phyloP scores from a whole-genome alignment of 2,888 invertebrate genomes.

The Drosophila fulvimacula region DNA sequence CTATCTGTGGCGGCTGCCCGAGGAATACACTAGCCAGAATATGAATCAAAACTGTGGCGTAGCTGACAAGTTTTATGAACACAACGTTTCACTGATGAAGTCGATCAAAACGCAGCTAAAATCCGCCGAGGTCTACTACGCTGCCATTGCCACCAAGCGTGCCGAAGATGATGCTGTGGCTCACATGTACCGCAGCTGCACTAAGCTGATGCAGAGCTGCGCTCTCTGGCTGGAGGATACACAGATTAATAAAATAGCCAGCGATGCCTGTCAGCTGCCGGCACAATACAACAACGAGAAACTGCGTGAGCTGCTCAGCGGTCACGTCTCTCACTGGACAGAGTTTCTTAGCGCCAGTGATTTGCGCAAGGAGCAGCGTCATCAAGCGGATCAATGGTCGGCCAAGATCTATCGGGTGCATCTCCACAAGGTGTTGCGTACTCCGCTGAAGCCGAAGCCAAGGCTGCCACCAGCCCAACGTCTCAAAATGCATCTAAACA shows the following conservation, averaged over 20 bases:
- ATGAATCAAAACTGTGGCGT: constrained; percentile 86
- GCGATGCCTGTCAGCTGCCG: constrained; percentile 86
- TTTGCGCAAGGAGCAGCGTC: constrained; percentile 86
- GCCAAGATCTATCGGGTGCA: constrained; percentile 85
- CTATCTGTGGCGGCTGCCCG: constrained; percentile 88
- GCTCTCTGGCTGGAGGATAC: constrained; percentile 92
- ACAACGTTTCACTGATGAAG: constrained; percentile 89
- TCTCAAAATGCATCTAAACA: constrained; percentile 87
- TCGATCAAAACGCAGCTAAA: constrained; percentile 89
- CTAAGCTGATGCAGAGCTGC: constrained; percentile 87
- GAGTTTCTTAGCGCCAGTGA: constrained; percentile 88
- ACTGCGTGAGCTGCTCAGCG: constrained; percentile 87
- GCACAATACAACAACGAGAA: constrained; percentile 90
- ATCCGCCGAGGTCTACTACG: constrained; percentile 87
- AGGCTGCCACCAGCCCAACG: constrained; percentile 86
- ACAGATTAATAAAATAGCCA: constrained; percentile 87
- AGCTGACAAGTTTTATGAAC: constrained; percentile 91
- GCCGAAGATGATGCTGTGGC: constrained; percentile 81
- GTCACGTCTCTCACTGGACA: constrained; percentile 88
- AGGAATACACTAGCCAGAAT: constrained; percentile 75
- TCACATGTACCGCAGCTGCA: constrained; percentile 83
- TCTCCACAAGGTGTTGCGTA: constrained; percentile 52
- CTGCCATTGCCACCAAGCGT: constrained; percentile 85
- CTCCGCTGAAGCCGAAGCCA: constrained; percentile 71
- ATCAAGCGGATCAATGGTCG: constrained; percentile 86